Evolutionary conservation across 2,797 vertebrate genomes (phyloP), one percentile per base, ranked within the genome.

Genomic region (Chloroceryle amazona): DNA sequence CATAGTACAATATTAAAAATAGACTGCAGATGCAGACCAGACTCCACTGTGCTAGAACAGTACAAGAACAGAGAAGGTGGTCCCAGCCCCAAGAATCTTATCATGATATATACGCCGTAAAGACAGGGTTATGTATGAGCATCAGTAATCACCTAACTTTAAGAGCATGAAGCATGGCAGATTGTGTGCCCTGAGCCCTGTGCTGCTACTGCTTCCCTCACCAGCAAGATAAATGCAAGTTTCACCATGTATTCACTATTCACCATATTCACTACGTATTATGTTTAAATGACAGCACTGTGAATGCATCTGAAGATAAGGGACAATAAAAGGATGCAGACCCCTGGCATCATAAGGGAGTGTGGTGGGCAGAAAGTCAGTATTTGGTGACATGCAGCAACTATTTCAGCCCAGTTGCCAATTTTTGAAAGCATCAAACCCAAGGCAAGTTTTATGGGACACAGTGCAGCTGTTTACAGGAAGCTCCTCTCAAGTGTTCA

Each of bases 81-180:
- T 49, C 33, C 7, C 28, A 73, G 14, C 6, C 33, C 31, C 44
- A 75, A 70, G 20, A 62, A 54, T 9, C n/a, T 51, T 55, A 11
- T 0, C 29, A 57, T 16, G 4, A 11, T 55, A 28, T 16, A 28
- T 20, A 67, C 19, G 26, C 39, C 2, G 0, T 7, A 21, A 80
- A 84, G 73, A n/a, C 11, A 79, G 13, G 26, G 18, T 5, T 42
- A 9, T 31, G 9, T 17, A 46, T 13, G 4, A 67, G 21, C 41
- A 83, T 57, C 28, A 55, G 13, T 8, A 72, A n/a, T 17, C 41
- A 86, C 8, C 19, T 67, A 65, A 51, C 23, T 90, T 83, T 18
- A 66, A 63, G 5, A 75, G 7, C 47, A 46, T 46, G 41, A 89
- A 73, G 72, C 18, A 73, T 51, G 15, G 25, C 19, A 62, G 35